Percentiles rank a stretch among this genome's conserved stretches.
These are phyloP conservation scores for Melanotaenia boesemani DNA, from an alignment of 2,797 vertebrate species.

Conservation along the genomic window DNA sequence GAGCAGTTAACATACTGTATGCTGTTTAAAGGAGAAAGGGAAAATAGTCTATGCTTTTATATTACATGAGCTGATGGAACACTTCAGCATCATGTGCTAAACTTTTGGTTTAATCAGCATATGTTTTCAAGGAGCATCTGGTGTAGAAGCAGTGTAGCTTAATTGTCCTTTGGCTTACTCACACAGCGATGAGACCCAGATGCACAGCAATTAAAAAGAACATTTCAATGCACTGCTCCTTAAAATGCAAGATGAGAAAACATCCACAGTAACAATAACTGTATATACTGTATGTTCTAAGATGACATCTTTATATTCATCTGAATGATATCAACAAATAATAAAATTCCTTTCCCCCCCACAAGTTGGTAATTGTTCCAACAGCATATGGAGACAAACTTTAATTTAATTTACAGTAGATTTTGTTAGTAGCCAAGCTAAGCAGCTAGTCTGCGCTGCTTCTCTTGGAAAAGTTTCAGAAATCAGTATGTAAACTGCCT, in stretches of 20 bases:
- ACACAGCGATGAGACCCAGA: constrained; percentile 20
- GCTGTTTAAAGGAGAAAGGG: constrained; percentile 40
- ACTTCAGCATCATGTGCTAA: constrained; percentile 23
- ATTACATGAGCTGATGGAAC: constrained; percentile 34
- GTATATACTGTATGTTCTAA: not conserved
- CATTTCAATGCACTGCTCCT: constrained; percentile 1
- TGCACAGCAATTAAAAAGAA: constrained; percentile 28
- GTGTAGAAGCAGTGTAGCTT: constrained; percentile 5
- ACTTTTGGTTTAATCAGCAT: constrained; percentile 2
- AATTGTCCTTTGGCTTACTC: constrained; percentile 16
- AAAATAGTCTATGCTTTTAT: constrained; percentile 30
- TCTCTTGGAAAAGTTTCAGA: constrained; percentile 25
- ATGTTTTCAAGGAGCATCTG: constrained; percentile 37
- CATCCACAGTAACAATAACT: constrained; percentile 7
- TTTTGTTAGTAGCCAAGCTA: constrained; percentile 26
- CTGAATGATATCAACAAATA: constrained; percentile 32
- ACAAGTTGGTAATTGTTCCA: constrained; percentile 6
- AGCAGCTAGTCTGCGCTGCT: constrained; percentile 5
- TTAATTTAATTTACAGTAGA: not conserved
- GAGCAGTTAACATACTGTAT: constrained; percentile 35
- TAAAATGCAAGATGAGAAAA: constrained; percentile 10
- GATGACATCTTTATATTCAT: constrained; percentile 17
- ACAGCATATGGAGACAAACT: constrained; percentile 1
- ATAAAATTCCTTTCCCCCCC: constrained; percentile 3
- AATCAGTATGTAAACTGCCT: constrained; percentile 8